A percentile compares a stretch with the other conserved stretches of the same genome.
These are phyloP conservation scores for Denticeps clupeoides DNA, from an alignment of 2,797 vertebrate species.

Conservation along the genomic window DNA sequence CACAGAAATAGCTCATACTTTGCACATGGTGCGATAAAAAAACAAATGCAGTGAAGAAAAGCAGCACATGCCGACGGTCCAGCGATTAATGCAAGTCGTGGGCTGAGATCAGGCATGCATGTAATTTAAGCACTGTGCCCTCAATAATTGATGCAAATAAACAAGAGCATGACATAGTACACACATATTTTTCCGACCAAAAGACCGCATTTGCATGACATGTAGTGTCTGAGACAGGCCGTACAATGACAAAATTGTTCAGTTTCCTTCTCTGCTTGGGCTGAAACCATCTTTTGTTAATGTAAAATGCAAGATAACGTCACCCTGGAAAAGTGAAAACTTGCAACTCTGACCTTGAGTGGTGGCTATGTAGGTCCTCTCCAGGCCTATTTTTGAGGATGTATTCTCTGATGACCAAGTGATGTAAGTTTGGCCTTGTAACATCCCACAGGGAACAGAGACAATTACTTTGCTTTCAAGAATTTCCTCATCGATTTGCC, in stretches of 20 bases:
- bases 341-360: conserved; percentile 26
- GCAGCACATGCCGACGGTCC: background rate
- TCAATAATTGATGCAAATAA: conserved; percentile 24
- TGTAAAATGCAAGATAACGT: background rate
- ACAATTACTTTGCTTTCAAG: background rate
- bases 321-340: conserved; percentile 10
- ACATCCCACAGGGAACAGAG: conserved; percentile 1
- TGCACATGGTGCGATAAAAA: too few relatives aligned
- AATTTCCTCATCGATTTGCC: background rate
- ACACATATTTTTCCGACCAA: conserved; percentile 15
- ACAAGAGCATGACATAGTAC: conserved; percentile 5
- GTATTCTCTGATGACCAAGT: conserved; percentile 29
- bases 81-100: background rate
- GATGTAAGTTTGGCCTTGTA: conserved; percentile 24
- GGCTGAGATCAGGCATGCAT: conserved; percentile 5
- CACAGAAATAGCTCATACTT: too few relatives aligned
- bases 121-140: conserved; percentile 16
- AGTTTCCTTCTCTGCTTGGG: too few relatives aligned
- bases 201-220: conserved; percentile 12
- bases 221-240: conserved; percentile 31
- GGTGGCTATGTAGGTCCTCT: conserved; percentile 20
- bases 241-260: too few relatives aligned
- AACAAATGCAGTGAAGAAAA: background rate
- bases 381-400: conserved; percentile 31
- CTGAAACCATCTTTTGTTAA: too few relatives aligned